Base-by-base conservation (phyloP, 2,113 vertebrate genomes). In the Ptychochromis oligacanthus region DNA sequence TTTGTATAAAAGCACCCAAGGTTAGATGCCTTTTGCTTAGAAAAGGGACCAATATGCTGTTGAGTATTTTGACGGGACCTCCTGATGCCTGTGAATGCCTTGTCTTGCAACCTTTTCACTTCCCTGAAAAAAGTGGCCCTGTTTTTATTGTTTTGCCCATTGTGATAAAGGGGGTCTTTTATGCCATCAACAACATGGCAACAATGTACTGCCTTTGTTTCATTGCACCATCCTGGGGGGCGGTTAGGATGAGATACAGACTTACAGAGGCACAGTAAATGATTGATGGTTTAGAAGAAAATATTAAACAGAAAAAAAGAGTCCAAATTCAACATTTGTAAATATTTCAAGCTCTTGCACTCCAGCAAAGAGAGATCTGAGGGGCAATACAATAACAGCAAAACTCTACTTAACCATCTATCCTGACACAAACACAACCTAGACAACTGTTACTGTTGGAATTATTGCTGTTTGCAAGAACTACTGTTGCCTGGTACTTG, bases 321-420 rank as follows among this genome's bases (percentile, higher is more conserved):
- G 72, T 81, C 74, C 87, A 85, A 93, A 92, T 87, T 90, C 79
- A 89, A 81, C 72, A 90, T 91, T 88, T 84, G 82, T 92, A 89
- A 93, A 94, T 93, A 93, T 94, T 94, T 94, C 80, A 94, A 77
- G 79, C 82, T 91, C 72, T 87, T 91, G 88, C 89, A 91, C 83
- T 57, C 64, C 88, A 72, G 80, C 89, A 90, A 89, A 90, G 83
- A 87, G 31, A 93, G 79, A 94, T 93, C 86, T 91, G 79, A 92
- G 86, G 62, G 83, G 75, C 81, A 87, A 88, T 82, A 90, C 87
- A 90, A 83, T 61, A 91, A 83, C 77, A 90, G 81, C 28, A 85
- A 87, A 81, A 84, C 77, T 79, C 58, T 74, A 86, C 83, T 89
- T 77, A 89, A 89, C 61, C 77, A 85, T 86, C 59, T 5, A 70